These are phyloP conservation scores for Ophion ventricosus DNA, from an alignment of 2,888 invertebrate genomes.

Conservation along the genomic window DNA sequence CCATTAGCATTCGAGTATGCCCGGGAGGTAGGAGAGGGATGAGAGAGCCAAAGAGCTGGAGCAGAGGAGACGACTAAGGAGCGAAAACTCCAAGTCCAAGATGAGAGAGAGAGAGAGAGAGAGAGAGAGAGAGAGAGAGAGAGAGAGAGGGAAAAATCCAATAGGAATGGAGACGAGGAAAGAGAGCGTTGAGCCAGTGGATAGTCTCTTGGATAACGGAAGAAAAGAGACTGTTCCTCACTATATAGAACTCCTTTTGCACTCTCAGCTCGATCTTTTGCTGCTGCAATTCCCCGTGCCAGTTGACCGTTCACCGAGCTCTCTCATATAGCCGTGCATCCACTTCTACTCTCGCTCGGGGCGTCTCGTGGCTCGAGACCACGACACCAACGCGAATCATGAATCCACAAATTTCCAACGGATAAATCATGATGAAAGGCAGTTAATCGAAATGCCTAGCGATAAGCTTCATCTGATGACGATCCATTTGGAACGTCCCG, in stretches of 20 bases:
- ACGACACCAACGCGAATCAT: slow-evolving; percentile 17
- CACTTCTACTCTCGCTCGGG: slow-evolving; percentile 40
- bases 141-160: slow-evolving; percentile 33
- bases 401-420: slow-evolving; percentile 24
- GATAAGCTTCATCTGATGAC: not conserved
- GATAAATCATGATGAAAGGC: slow-evolving; percentile 24
- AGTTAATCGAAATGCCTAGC: too few relatives aligned
- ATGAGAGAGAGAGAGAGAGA: slow-evolving; percentile 42
- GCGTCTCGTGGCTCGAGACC: slow-evolving; percentile 30
- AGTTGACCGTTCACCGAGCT: slow-evolving; percentile 38
- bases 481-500: too few relatives aligned
- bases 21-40: slow-evolving; percentile 61
- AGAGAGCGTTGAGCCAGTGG: slow-evolving; percentile 62
- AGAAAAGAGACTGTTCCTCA: slow-evolving; percentile 59
- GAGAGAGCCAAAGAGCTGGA: slow-evolving; percentile 51
- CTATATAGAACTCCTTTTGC: slow-evolving; percentile 44
- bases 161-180: slow-evolving; percentile 43
- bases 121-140: slow-evolving; percentile 17
- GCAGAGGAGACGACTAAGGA: slow-evolving; percentile 35
- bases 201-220: slow-evolving; percentile 65
- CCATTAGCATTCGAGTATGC: slow-evolving; percentile 77
- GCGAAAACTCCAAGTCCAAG: slow-evolving; percentile 42
- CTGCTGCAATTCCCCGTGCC: slow-evolving; percentile 31
- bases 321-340: slow-evolving; percentile 20
- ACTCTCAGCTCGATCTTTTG: slow-evolving; percentile 40